Evolutionary conservation across 2,113 vertebrate genomes (phyloP).

Genomic region (Marmota flaviventris): DNA sequence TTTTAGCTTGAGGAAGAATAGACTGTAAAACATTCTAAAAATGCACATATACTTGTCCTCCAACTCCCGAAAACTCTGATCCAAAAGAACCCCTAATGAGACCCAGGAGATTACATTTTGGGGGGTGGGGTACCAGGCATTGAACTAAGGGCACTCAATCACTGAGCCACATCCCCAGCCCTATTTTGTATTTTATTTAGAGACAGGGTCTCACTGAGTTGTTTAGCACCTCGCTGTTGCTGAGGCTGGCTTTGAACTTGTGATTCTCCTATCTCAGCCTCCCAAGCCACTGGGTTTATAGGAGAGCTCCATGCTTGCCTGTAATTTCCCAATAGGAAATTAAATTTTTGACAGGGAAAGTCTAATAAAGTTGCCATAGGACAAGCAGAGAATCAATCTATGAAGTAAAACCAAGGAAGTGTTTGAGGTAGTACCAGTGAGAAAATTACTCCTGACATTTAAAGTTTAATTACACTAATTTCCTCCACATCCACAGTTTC

Average conservation of each 20-base stretch:
- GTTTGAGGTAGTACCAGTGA: neutral
- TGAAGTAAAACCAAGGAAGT: neutral
- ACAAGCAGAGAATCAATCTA: neutral
- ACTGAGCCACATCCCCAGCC: too few species aligned
- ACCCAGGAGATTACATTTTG: neutral
- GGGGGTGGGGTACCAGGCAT: too few species aligned
- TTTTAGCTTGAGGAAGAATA: neutral
- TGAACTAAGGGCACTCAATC: too few species aligned
- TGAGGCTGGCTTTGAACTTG: too few species aligned
- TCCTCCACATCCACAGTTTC: neutral
- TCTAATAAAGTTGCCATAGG: neutral
- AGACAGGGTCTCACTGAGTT: too few species aligned
- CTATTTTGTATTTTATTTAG: too few species aligned
- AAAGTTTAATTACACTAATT: neutral
- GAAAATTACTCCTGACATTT: neutral
- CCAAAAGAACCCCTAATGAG: neutral
- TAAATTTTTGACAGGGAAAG: neutral
- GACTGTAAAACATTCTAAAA: neutral
- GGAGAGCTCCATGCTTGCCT: too few species aligned
- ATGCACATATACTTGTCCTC: neutral
- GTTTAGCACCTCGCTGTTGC: too few species aligned
- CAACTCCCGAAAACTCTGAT: neutral
- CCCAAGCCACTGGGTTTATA: too few species aligned
- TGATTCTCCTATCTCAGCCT: too few species aligned
- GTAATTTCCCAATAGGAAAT: too few species aligned